Evolutionary conservation across 2,113 vertebrate species (phyloP), one percentile per base, ranked within the genome.

Genomic region (Scytalopus superciliaris): DNA sequence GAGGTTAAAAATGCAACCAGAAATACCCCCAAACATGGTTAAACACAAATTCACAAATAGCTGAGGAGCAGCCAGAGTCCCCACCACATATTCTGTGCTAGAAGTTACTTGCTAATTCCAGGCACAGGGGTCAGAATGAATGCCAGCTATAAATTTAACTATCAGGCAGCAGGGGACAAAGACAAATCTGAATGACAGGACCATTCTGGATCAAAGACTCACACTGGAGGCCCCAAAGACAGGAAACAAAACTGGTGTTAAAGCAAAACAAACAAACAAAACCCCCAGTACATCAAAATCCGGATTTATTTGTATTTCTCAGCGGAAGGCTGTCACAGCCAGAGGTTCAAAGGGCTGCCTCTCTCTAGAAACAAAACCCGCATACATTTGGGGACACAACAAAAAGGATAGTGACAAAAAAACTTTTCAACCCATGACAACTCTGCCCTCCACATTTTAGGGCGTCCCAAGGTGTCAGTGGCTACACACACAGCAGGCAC

Each of bases 81-180:
- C 68, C 47, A 3, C 44, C 39, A 67, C 21, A n/a, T 15, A 88
- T 56, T 52, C 76, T 78, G 40, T 67, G 53, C 84, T 70, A 33
- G 40, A 82, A 94, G 93, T 62, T 87, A 73, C 42, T 84, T 89
- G 69, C 73, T 81, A 50, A 80, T 89, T 81, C 85, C 76, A 82
- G 68, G 19, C 87, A 93, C 72, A 88, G 50, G 87, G 87, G 84
- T 88, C 89, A 90, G 80, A 97, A 87, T 28, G 74, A 96, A 88
- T 83, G 81, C 56, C 68, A 91, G 81, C 94, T 85, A 55, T 93
- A 92, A 96, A 77, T 76, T 44, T 56, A 79, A 66, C 82, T 55
- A 63, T 42, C 3, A 3, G 68, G 57, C 83, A 94, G 79, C 49
- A 56, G 56, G 64, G 75, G 93, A 86, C 82, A 96, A 96, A 96